Evolutionary conservation across 92 coral and sea anemone genomes (phyloP).

Genomic region (Palythoa caribaeorum): DNA sequence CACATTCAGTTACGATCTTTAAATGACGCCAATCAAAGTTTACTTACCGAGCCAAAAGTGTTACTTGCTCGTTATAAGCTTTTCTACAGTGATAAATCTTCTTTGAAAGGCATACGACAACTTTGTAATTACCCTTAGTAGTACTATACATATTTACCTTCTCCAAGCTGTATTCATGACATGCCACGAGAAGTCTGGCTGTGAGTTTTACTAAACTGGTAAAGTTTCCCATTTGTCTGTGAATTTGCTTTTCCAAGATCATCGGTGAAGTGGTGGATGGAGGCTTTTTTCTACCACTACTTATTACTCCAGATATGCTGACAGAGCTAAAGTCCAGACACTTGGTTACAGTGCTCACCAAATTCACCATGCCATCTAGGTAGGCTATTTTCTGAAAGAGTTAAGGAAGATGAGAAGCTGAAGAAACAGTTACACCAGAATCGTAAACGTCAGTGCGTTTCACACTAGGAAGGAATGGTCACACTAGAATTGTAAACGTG

Average conservation of each 20-base stretch:
- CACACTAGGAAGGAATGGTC: background rate
- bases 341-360: conserved; percentile 72
- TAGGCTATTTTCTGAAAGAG: conserved; percentile 73
- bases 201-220: conserved; percentile 73
- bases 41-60: no score
- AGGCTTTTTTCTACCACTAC: conserved; percentile 71
- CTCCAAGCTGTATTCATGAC: conserved; percentile 53
- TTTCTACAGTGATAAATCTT: no score
- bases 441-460: background rate
- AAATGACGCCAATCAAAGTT: no score
- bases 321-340: conserved; percentile 87
- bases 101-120: no score
- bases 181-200: conserved; percentile 69
- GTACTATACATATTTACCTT: conserved; percentile 49
- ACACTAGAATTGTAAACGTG: background rate
- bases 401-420: background rate
- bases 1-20: no score
- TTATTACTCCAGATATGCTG: conserved; percentile 65
- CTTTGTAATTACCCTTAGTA: background rate
- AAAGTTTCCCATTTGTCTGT: conserved; percentile 82
- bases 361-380: conserved; percentile 72
- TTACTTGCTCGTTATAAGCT: no score
- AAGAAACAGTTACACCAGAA: background rate
- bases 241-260: conserved; percentile 64
- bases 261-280: conserved; percentile 79